These are phyloP conservation scores for Argyrosomus japonicus DNA, from an alignment of 2,113 vertebrate species.

Conservation along the genomic window DNA sequence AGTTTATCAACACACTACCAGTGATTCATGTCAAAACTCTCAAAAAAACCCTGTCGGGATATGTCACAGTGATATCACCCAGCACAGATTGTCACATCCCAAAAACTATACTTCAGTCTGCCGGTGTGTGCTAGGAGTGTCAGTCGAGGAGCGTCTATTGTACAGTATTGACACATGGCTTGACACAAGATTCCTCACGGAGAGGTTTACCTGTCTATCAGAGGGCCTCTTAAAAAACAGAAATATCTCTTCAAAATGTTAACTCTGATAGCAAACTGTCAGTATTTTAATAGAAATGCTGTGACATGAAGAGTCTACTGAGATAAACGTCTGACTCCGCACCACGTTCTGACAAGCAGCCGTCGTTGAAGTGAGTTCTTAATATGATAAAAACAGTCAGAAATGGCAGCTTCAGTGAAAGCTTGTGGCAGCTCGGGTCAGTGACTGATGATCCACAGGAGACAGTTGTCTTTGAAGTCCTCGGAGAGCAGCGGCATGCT, in stretches of 20 bases:
- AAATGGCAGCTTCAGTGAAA: not conserved
- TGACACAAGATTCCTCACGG: not conserved
- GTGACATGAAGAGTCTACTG: not conserved
- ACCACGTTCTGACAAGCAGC: not conserved
- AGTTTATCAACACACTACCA: no score
- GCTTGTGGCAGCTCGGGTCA: slow-evolving; percentile 8
- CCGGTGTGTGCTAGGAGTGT: not conserved
- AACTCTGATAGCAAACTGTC: not conserved
- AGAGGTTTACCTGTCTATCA: not conserved
- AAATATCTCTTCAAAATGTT: not conserved
- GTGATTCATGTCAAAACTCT: no score
- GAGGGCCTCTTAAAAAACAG: not conserved
- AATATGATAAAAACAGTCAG: not conserved
- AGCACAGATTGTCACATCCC: not conserved
- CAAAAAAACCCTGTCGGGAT: no score
- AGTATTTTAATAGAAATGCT: not conserved
- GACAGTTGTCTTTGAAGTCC: slow-evolving; percentile 6
- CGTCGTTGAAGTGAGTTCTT: not conserved
- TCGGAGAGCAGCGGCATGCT: slow-evolving; percentile 8
- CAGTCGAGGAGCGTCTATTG: not conserved
- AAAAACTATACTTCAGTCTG: not conserved
- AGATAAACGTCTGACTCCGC: not conserved
- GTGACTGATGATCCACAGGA: not conserved
- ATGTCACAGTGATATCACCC: no score
- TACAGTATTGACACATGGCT: not conserved